phyloP scores from a whole-genome alignment of 2,888 invertebrate species.

The Troglohyphantes excavatus region DNA sequence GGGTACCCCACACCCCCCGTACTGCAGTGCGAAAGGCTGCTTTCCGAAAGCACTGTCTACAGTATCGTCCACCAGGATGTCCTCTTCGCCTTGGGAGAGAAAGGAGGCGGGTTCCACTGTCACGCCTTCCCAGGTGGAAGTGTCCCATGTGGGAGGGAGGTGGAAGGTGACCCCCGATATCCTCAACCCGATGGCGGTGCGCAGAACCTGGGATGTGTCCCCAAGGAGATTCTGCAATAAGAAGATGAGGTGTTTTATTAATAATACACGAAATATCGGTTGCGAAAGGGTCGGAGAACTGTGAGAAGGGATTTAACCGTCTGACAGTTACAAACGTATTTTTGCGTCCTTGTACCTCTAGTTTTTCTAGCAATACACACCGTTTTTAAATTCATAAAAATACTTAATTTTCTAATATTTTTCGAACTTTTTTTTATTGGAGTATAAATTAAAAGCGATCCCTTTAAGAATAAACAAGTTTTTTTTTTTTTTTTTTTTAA shows the following conservation, averaged over 20 bases:
- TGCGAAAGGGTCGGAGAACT: too few relatives aligned
- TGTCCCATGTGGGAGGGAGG: slow-evolving; percentile 72
- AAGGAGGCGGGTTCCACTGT: not conserved
- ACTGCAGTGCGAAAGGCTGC: slow-evolving; percentile 76
- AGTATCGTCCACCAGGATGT: slow-evolving; percentile 65
- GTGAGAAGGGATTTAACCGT: too few relatives aligned
- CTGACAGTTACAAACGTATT: too few relatives aligned
- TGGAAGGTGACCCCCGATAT: slow-evolving; percentile 68
- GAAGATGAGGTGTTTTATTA: not conserved
- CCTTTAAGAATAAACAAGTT: too few relatives aligned
- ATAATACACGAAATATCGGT: too few relatives aligned
- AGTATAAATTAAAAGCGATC: too few relatives aligned
- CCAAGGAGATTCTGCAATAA: slow-evolving; percentile 44
- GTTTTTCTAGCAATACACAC: too few relatives aligned
- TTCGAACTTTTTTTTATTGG: too few relatives aligned
- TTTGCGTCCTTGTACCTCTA: too few relatives aligned
- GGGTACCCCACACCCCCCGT: slow-evolving; percentile 77
- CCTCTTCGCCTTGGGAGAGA: not conserved
- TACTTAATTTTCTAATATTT: too few relatives aligned
- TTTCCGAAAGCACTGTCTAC: slow-evolving; percentile 54
- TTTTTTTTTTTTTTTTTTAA: too few relatives aligned
- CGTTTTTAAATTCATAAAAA: too few relatives aligned
- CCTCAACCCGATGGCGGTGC: slow-evolving; percentile 28
- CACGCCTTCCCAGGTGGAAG: not conserved
- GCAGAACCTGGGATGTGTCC: slow-evolving; percentile 51